Conservation (phyloP, 1,140 invertebrate species). For the Pogonus chalceus region DNA sequence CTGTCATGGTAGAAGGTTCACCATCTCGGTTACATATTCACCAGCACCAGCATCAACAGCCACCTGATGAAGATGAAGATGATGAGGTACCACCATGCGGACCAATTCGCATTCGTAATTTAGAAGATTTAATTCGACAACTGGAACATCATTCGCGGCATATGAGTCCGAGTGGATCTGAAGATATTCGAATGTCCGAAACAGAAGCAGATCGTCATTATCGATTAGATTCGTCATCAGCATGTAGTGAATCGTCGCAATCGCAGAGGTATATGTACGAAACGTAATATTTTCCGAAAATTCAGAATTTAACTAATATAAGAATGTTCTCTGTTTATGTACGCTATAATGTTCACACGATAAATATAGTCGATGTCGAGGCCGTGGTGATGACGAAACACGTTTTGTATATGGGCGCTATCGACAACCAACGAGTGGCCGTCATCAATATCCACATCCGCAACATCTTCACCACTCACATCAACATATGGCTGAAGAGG, state of each 20-base stretch:
- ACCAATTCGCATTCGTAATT: conserved; percentile 72
- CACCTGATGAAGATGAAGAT: conserved; percentile 50
- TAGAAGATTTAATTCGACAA: conserved; percentile 84
- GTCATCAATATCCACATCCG: conserved; percentile 41
- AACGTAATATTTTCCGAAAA: neutral
- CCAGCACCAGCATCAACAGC: conserved; percentile 27
- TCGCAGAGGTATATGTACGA: conserved; percentile 29
- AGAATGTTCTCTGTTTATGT: neutral
- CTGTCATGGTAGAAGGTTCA: conserved; percentile 31
- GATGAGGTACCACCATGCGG: conserved; percentile 61
- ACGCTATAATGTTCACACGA: neutral
- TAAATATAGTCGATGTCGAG: conserved; percentile 38
- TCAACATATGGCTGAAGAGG: conserved; percentile 60
- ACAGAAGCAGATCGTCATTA: conserved; percentile 82
- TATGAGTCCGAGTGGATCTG: conserved; percentile 81
- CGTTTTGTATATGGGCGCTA: conserved; percentile 73
- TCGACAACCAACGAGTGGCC: conserved; percentile 58
- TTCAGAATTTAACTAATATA: too few relatives aligned
- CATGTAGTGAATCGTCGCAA: conserved; percentile 54
- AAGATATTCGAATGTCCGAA: conserved; percentile 85
- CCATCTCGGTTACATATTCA: conserved; percentile 28
- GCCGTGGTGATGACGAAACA: conserved; percentile 49
- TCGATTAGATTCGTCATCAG: conserved; percentile 69
- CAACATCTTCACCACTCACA: conserved; percentile 40
- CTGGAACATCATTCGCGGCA: conserved; percentile 80